phyloP scores from a whole-genome alignment of 2,888 invertebrate species.

The Lymantria monacha region DNA sequence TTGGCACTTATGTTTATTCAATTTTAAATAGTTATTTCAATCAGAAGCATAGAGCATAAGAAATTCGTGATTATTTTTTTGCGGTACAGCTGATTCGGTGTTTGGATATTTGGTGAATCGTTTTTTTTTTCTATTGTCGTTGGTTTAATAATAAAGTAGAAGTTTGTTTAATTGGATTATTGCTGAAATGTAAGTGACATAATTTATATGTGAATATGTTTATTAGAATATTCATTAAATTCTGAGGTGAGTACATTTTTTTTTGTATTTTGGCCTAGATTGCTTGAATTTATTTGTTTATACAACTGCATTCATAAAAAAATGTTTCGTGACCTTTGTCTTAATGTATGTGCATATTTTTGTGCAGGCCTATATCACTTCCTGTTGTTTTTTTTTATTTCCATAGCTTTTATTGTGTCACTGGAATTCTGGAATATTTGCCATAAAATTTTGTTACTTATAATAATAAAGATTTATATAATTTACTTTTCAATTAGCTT shows the following conservation, averaged over 20 bases:
- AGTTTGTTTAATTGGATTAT: background rate
- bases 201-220: background rate
- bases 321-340: background rate
- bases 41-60: conserved; percentile 29
- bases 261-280: background rate
- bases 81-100: conserved; percentile 28
- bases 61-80: conserved; percentile 19
- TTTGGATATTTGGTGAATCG: conserved; percentile 24
- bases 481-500: too few species aligned
- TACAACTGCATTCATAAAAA: background rate
- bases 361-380: background rate
- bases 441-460: too few species aligned
- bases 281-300: background rate
- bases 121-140: conserved; percentile 15
- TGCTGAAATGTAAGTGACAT: background rate
- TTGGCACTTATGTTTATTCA: conserved; percentile 3
- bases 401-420: background rate
- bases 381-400: background rate
- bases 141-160: background rate
- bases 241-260: background rate
- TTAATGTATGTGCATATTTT: background rate
- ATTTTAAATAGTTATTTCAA: conserved; percentile 13
- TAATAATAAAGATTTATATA: too few species aligned
- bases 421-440: background rate
- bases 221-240: background rate